These are phyloP conservation scores for Beris morrisii DNA, from an alignment of 2,888 invertebrate species.

Conservation along the genomic window DNA sequence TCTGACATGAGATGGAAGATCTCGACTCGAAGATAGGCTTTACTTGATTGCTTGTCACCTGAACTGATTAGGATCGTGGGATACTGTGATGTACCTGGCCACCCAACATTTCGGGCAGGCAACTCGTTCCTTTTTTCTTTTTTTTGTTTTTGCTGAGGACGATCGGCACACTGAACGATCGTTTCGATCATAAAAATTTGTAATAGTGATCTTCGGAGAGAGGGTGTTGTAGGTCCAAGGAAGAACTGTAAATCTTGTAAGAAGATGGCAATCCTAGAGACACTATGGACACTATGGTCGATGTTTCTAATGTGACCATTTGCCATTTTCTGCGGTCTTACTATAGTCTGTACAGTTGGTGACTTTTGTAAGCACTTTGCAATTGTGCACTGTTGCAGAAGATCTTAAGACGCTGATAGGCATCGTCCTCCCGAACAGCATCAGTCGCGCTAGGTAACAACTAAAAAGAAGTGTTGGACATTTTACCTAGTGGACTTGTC, in stretches of 20 bases:
- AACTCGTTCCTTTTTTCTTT: neutral
- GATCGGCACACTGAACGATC: neutral
- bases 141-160: neutral
- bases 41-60: slow-evolving; percentile 38
- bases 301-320: too few species aligned
- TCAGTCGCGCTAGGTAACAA: neutral
- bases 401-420: slow-evolving; percentile 24
- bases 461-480: slow-evolving; percentile 9
- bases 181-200: neutral
- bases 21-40: slow-evolving; percentile 37
- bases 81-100: slow-evolving; percentile 30
- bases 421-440: slow-evolving; percentile 4
- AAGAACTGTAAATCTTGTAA: neutral
- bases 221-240: neutral
- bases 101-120: slow-evolving; percentile 19
- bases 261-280: too few species aligned
- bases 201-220: neutral
- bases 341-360: neutral
- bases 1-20: slow-evolving; percentile 30
- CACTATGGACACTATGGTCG: too few species aligned
- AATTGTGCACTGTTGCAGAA: slow-evolving; percentile 16
- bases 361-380: slow-evolving; percentile 7
- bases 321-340: too few species aligned
- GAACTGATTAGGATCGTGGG: slow-evolving; percentile 39
- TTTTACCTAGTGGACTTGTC: slow-evolving; percentile 16